phyloP scores from a whole-genome alignment of 2,113 vertebrate genomes.

The Nasalis larvatus region DNA sequence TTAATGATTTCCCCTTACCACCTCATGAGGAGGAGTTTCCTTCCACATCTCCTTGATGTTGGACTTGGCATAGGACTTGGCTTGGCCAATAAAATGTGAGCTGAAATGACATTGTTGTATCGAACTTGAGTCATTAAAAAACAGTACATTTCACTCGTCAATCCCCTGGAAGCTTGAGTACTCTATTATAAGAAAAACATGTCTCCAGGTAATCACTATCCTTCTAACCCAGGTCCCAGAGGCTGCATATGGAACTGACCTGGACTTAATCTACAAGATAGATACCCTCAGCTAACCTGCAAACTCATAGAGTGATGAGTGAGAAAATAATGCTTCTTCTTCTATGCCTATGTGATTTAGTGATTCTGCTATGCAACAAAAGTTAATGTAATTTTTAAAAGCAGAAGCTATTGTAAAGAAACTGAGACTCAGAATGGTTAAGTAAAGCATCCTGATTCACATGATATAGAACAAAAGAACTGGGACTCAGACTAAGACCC shows the following conservation, averaged over 20 bases:
- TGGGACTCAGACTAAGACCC: not conserved
- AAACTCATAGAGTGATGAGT: not conserved
- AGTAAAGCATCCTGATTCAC: not conserved
- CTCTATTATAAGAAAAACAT: not conserved
- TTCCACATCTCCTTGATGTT: not conserved
- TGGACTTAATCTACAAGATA: not conserved
- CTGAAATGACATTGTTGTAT: not conserved
- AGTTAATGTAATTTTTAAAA: conserved; percentile 7
- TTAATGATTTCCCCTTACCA: not conserved
- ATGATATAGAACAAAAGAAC: not conserved
- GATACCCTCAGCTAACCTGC: no score
- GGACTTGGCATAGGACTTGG: not conserved
- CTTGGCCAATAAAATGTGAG: not conserved
- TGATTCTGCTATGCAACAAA: not conserved
- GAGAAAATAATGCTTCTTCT: conserved; percentile 8
- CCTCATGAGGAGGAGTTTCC: not conserved
- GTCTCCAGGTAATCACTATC: not conserved
- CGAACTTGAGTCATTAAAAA: not conserved
- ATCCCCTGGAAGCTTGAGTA: not conserved
- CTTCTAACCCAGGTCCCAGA: not conserved
- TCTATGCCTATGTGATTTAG: not conserved
- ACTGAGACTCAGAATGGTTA: not conserved
- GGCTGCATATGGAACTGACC: not conserved
- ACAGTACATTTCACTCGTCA: not conserved
- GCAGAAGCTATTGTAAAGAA: not conserved